These are phyloP conservation scores for Henricia sp. DNA, from an alignment of 53 echinoderm and acorn worm species.

Conservation along the genomic window DNA sequence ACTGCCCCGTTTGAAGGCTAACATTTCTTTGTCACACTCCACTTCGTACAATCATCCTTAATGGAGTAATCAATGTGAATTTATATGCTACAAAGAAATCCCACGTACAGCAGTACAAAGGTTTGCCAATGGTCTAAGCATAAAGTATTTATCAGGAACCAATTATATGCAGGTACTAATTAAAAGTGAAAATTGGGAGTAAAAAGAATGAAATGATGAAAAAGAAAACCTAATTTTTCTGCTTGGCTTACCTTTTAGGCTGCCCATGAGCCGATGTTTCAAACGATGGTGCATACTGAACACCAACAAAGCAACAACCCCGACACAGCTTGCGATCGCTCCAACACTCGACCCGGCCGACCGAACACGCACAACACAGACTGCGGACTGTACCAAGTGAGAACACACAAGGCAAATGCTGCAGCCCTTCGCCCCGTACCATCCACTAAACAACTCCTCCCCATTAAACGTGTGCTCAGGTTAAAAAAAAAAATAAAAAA, in stretches of 20 bases:
- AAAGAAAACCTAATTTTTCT: not conserved
- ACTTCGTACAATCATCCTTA: too few relatives aligned
- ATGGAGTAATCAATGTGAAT: too few relatives aligned
- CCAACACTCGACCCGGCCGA: conserved; percentile 21
- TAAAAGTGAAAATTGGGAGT: not conserved
- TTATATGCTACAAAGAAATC: too few relatives aligned
- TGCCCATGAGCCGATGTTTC: not conserved
- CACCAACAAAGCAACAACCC: conserved; percentile 50
- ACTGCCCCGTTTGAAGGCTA: too few relatives aligned
- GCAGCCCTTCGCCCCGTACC: not conserved
- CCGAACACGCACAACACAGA: too few relatives aligned
- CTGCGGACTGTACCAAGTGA: not conserved
- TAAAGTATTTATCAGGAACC: too few relatives aligned
- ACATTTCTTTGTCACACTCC: too few relatives aligned
- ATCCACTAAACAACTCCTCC: not conserved
- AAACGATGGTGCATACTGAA: not conserved
- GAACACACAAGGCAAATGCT: not conserved
- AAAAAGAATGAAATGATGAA: not conserved
- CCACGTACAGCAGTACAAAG: too few relatives aligned
- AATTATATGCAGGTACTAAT: not conserved
- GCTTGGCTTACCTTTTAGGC: conserved; percentile 7
- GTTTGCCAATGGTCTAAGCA: too few relatives aligned
- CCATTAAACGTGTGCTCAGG: not conserved
- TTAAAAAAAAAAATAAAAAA: not conserved
- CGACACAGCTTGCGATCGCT: not conserved